Percentiles rank a stretch among this genome's conserved stretches.
Conservation (phyloP, 2,113 vertebrate genomes). For the Henicopernis longicauda region DNA sequence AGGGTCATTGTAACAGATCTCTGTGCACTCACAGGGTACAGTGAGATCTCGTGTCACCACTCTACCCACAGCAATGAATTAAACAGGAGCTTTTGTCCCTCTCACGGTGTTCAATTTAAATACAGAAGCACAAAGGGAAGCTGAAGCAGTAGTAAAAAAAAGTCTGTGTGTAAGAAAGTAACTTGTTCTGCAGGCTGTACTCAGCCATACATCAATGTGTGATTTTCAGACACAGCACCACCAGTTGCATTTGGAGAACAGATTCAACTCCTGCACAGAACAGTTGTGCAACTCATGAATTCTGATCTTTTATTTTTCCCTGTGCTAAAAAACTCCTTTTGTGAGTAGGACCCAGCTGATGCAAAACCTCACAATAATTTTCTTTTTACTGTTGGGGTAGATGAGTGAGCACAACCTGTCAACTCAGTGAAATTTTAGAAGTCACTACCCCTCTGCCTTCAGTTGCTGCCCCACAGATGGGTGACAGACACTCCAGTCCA, state of each 20-base stretch:
- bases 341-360: background rate
- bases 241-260: background rate
- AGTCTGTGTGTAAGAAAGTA: background rate
- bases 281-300: background rate
- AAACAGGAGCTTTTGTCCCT: background rate
- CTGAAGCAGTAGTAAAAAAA: background rate
- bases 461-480: background rate
- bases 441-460: background rate
- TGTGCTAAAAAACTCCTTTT: background rate
- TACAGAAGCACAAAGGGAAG: background rate
- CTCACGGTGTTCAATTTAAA: background rate
- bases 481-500: background rate
- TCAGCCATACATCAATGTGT: background rate
- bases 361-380: background rate
- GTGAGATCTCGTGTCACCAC: conserved; percentile 13
- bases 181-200: background rate
- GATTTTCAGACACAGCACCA: background rate
- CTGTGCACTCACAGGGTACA: background rate
- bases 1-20: conserved; percentile 3
- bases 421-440: background rate
- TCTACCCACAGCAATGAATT: background rate
- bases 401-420: background rate
- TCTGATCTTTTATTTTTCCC: background rate
- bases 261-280: background rate
- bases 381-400: background rate